Evolutionary conservation across 2,797 vertebrate genomes (phyloP).

Genomic region (Urocyon cinereoargenteus): DNA sequence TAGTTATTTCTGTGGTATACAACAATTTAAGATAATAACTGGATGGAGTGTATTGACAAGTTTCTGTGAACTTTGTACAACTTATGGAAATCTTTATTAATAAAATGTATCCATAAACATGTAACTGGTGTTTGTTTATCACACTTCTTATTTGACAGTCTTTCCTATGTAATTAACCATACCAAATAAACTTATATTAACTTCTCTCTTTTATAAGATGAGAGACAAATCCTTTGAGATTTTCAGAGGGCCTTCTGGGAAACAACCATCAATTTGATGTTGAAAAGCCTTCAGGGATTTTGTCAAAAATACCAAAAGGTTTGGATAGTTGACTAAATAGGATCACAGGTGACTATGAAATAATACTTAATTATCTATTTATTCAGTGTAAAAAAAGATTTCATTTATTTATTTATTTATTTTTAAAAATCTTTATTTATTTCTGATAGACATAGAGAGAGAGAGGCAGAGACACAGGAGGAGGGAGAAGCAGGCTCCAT

Average conservation of each 20-base stretch:
- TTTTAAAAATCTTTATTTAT: too few species aligned
- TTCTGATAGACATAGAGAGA: too few species aligned
- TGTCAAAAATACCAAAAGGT: neutral
- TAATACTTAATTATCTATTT: neutral
- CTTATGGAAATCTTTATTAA: neutral
- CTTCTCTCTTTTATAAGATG: neutral
- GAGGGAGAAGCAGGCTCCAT: too few species aligned
- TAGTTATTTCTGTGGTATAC: neutral
- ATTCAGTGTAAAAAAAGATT: neutral
- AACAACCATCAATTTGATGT: neutral
- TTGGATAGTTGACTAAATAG: neutral
- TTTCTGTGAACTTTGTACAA: neutral
- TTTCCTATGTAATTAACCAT: neutral
- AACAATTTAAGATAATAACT: neutral
- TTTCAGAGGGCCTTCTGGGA: neutral
- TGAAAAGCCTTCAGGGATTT: neutral
- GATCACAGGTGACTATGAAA: constrained; percentile 10
- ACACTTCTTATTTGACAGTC: neutral
- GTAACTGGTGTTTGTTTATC: neutral
- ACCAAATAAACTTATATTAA: constrained; percentile 4
- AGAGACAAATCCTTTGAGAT: neutral
- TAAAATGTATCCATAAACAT: neutral
- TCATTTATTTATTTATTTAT: too few species aligned
- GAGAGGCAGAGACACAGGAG: too few species aligned
- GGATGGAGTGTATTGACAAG: neutral